These are phyloP conservation scores for Eupithecia subfuscata DNA, from an alignment of 2,888 invertebrate species.

Conservation along the genomic window DNA sequence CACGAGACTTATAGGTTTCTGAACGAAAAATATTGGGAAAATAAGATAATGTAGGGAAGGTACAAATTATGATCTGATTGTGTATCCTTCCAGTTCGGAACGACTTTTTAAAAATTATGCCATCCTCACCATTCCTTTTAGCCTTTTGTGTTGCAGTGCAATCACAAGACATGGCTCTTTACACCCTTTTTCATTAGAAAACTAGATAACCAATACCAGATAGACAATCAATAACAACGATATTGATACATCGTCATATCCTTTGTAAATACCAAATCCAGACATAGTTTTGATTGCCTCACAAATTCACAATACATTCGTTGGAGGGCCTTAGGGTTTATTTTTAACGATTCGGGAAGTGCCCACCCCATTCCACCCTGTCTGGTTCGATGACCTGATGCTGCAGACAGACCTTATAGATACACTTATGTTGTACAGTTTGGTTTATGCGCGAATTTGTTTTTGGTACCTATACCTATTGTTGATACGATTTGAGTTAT, in stretches of 20 bases:
- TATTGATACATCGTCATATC: neutral
- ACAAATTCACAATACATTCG: conserved; percentile 25
- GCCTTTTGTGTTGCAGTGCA: neutral
- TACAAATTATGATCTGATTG: neutral
- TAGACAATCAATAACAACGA: neutral
- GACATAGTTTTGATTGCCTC: conserved; percentile 28
- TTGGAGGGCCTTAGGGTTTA: conserved; percentile 37
- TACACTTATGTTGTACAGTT: conserved; percentile 18
- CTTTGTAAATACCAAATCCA: conserved; percentile 8
- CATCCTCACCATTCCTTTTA: neutral
- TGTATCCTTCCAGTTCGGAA: neutral
- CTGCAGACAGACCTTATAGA: conserved; percentile 50
- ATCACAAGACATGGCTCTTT: neutral
- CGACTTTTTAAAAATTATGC: neutral
- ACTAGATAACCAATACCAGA: neutral
- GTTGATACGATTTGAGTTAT: neutral
- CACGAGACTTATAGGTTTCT: neutral
- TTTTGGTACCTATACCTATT: conserved; percentile 30
- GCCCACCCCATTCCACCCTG: conserved; percentile 36
- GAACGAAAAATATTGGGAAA: neutral
- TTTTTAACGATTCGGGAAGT: conserved; percentile 59
- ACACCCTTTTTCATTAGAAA: neutral
- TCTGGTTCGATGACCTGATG: conserved; percentile 58
- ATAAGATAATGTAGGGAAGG: neutral
- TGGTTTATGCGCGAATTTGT: conserved; percentile 53